phyloP scores from a whole-genome alignment of 2,888 invertebrate genomes.

The Stenchaetothrips biformis region DNA sequence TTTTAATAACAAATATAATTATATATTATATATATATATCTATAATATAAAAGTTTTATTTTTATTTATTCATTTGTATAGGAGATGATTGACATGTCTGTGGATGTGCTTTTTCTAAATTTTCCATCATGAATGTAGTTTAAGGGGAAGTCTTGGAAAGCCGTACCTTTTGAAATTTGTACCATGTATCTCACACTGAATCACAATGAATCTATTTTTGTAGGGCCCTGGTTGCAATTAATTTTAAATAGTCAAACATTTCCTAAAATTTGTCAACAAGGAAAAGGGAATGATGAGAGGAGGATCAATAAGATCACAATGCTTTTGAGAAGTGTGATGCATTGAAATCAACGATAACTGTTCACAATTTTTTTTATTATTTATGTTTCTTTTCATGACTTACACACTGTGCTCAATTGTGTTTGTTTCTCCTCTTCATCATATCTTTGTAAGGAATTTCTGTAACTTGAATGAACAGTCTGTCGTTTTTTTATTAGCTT shows the following conservation, averaged over 20 bases:
- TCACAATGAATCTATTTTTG: slow-evolving; percentile 2
- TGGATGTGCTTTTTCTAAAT: not conserved
- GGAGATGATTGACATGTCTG: not conserved
- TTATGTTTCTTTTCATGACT: not conserved
- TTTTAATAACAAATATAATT: not conserved
- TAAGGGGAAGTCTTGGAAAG: slow-evolving; percentile 3
- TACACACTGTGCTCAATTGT: not conserved
- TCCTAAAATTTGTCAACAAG: not conserved
- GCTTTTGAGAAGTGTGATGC: not conserved
- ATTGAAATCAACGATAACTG: not conserved
- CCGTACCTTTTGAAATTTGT: slow-evolving; percentile 7
- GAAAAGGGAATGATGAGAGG: not conserved
- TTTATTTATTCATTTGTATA: slow-evolving; percentile 22
- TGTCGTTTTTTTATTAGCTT: not conserved
- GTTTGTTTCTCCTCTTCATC: not conserved
- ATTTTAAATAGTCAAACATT: not conserved
- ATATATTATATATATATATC: slow-evolving; percentile 18
- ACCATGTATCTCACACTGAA: not conserved
- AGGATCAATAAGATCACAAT: not conserved
- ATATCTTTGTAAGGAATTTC: not conserved
- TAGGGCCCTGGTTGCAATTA: slow-evolving; percentile 2
- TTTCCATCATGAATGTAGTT: not conserved
- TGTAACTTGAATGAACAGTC: not conserved
- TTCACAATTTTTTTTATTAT: not conserved
- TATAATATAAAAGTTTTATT: slow-evolving; percentile 24